These are phyloP conservation scores for Odontomyia ornata DNA, from an alignment of 2,888 invertebrate species.

Conservation along the genomic window DNA sequence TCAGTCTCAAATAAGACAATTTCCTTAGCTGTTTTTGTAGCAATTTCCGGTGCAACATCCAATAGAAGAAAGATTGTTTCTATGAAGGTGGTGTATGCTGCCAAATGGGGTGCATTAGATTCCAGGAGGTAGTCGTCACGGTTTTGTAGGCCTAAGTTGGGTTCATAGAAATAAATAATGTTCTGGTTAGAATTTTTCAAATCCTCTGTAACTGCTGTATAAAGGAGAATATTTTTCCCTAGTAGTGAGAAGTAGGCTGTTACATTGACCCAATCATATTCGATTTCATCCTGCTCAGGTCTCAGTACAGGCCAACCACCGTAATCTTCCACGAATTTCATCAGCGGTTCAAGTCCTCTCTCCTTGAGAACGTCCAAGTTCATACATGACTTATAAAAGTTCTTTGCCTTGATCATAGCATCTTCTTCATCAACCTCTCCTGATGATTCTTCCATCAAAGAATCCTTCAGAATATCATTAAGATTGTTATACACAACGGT, in stretches of 20 bases:
- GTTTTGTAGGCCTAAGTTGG: conserved; percentile 75
- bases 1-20: conserved; percentile 53
- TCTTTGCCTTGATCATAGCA: conserved; percentile 79
- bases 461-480: conserved; percentile 70
- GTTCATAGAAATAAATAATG: conserved; percentile 86
- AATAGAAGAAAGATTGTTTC: conserved; percentile 61
- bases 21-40: conserved; percentile 50
- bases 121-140: conserved; percentile 72
- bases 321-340: conserved; percentile 71
- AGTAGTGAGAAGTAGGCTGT: conserved; percentile 76
- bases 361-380: conserved; percentile 76
- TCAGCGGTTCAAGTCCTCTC: conserved; percentile 73
- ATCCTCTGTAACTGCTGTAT: conserved; percentile 86
- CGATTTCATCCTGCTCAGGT: conserved; percentile 68
- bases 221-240: conserved; percentile 81
- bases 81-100: conserved; percentile 79
- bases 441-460: conserved; percentile 65
- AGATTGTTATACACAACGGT: conserved; percentile 82
- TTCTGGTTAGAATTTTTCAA: conserved; percentile 87
- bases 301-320: conserved; percentile 86
- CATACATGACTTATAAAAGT: conserved; percentile 83
- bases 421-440: conserved; percentile 56
- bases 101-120: conserved; percentile 63
- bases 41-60: conserved; percentile 49
- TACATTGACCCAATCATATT: conserved; percentile 74